These are phyloP conservation scores for Hipposideros larvatus DNA, from an alignment of 2,797 vertebrate species.

Conservation along the genomic window DNA sequence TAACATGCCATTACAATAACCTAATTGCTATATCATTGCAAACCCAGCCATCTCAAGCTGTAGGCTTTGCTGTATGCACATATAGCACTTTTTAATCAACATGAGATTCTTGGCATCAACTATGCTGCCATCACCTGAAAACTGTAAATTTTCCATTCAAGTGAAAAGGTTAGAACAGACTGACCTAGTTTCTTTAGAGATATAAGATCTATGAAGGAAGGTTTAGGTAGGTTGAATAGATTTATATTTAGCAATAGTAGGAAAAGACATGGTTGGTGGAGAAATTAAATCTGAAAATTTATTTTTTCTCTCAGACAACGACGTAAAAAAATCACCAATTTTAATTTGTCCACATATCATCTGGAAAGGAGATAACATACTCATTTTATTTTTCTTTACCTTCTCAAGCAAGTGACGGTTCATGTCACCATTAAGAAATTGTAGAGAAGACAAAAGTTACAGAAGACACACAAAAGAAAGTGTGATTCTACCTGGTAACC, in stretches of 20 bases:
- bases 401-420: background rate
- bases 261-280: background rate
- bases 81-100: background rate
- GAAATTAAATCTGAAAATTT: background rate
- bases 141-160: constrained; percentile 7
- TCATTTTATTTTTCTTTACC: constrained; percentile 49
- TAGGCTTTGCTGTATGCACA: background rate
- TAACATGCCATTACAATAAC: background rate
- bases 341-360: background rate
- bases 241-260: constrained; percentile 25
- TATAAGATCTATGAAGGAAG: background rate
- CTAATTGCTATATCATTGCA: background rate
- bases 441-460: constrained; percentile 14
- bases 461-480: constrained; percentile 11
- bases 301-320: background rate
- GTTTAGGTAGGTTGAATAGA: background rate
- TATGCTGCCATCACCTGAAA: background rate
- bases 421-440: background rate
- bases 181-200: constrained; percentile 21
- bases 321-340: constrained; percentile 9
- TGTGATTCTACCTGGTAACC: background rate
- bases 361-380: background rate
- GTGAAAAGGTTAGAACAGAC: constrained; percentile 24
- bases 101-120: background rate
- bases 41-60: background rate